A percentile compares a stretch with the other conserved stretches of the same genome.
These are phyloP conservation scores for honey bee (Apis mellifera) DNA, from an alignment of 1,140 invertebrate species.

Conservation along the genomic window DNA sequence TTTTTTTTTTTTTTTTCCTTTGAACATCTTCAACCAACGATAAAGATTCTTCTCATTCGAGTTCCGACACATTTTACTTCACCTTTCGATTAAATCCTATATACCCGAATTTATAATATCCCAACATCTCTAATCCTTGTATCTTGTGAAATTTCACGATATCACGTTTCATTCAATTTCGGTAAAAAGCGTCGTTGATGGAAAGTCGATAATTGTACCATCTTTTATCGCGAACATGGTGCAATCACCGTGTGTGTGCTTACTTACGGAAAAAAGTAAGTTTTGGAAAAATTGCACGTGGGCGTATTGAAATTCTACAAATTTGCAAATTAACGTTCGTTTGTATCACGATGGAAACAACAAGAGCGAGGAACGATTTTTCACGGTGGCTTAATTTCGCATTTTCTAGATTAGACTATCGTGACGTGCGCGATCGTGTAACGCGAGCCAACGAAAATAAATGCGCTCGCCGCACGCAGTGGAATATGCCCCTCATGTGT, in stretches of 20 bases:
- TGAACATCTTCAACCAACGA: too few relatives aligned
- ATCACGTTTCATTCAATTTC: background rate
- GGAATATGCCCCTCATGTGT: slow-evolving; percentile 23
- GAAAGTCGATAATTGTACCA: background rate
- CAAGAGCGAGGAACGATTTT: slow-evolving; percentile 2
- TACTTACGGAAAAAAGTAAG: background rate
- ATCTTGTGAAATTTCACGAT: background rate
- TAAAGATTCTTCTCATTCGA: background rate
- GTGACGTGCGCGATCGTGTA: slow-evolving; percentile 9
- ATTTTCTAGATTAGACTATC: slow-evolving; percentile 40
- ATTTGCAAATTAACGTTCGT: slow-evolving; percentile 18
- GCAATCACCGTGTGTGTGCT: background rate
- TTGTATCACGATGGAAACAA: background rate
- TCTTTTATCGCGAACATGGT: background rate
- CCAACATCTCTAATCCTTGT: background rate
- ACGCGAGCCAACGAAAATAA: slow-evolving; percentile 28
- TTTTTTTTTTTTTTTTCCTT: background rate
- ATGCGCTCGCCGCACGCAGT: slow-evolving; percentile 26
- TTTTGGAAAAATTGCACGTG: background rate
- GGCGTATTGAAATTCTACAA: background rate
- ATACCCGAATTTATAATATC: too few relatives aligned
- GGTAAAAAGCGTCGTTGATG: background rate
- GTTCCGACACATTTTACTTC: background rate
- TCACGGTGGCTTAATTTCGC: slow-evolving; percentile 31
- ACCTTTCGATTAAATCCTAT: background rate